A percentile compares a stretch with the other conserved stretches of the same genome.
phyloP scores from a whole-genome alignment of 35 echinoderm and acorn worm genomes.

The Eucidaris tribuloides region DNA sequence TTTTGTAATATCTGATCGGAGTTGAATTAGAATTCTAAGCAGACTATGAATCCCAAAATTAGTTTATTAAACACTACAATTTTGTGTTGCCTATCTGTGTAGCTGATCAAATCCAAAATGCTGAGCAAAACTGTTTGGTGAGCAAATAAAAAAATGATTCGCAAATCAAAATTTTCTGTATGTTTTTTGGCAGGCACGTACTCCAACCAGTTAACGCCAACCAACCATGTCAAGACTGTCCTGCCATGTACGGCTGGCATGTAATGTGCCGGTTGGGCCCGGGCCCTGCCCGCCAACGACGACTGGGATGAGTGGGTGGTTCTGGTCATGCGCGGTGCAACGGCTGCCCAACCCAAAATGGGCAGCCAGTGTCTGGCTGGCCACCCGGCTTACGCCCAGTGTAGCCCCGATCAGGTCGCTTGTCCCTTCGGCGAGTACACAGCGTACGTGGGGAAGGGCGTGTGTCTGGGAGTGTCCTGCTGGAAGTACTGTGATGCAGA shows the following conservation, averaged over 20 bases:
- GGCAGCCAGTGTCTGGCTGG: slow-evolving; percentile 87
- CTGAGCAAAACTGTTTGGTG: too few species aligned
- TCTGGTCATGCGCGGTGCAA: slow-evolving; percentile 71
- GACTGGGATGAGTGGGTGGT: slow-evolving; percentile 92
- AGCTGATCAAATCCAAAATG: too few species aligned
- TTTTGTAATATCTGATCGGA: too few species aligned
- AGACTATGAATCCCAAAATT: too few species aligned
- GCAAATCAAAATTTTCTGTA: too few species aligned
- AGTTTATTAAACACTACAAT: too few species aligned
- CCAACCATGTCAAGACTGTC: slow-evolving; percentile 66
- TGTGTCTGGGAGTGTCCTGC: slow-evolving; percentile 70
- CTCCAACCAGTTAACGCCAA: slow-evolving; percentile 67
- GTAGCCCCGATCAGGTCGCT: slow-evolving; percentile 77
- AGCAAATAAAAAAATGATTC: too few species aligned
- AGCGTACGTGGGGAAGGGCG: slow-evolving; percentile 65
- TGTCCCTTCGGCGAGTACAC: slow-evolving; percentile 82
- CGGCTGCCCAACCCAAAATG: slow-evolving; percentile 78
- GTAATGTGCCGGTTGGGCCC: slow-evolving; percentile 92
- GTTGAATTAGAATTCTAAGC: too few species aligned
- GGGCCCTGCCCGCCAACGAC: slow-evolving; percentile 61
- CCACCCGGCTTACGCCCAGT: slow-evolving; percentile 66
- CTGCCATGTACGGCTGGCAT: slow-evolving; percentile 84
- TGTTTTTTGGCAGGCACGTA: slow-evolving; percentile 62
- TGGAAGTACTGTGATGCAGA: slow-evolving; percentile 89
- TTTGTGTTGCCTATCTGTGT: too few species aligned